These are phyloP conservation scores for Invenusta paracnida DNA, from an alignment of 2,888 invertebrate species.

Conservation along the genomic window DNA sequence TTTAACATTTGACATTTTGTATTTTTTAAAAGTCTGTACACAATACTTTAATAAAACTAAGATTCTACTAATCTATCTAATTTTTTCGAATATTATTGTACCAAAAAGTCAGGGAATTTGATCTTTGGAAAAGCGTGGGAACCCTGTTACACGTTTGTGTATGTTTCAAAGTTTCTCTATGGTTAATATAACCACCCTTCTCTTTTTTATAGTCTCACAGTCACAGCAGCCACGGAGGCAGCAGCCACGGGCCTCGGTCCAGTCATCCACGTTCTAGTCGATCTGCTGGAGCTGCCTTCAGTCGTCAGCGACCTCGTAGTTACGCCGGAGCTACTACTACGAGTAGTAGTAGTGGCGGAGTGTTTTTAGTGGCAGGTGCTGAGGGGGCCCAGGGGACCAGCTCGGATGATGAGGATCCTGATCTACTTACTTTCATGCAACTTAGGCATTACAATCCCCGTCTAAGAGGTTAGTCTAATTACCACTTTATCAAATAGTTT, in stretches of 20 bases:
- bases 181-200: not conserved
- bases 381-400: not conserved
- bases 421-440: not conserved
- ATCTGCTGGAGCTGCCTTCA: not conserved
- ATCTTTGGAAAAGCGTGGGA: too few relatives aligned
- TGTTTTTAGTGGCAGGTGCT: not conserved
- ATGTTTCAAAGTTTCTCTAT: too few relatives aligned
- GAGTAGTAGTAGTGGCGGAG: not conserved
- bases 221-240: not conserved
- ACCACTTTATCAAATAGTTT: not conserved
- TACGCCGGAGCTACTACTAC: not conserved
- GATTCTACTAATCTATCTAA: too few relatives aligned
- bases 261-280: not conserved
- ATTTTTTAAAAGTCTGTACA: too few relatives aligned
- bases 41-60: too few relatives aligned
- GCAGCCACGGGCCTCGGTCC: not conserved
- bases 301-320: constrained; percentile 1
- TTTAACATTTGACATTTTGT: too few relatives aligned
- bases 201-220: not conserved
- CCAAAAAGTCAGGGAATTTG: too few relatives aligned
- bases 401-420: not conserved
- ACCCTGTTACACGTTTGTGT: too few relatives aligned
- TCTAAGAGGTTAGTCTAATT: not conserved
- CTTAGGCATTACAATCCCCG: not conserved
- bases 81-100: too few relatives aligned